Conservation (phyloP, 1,140 invertebrate genomes). For the Lordiphosa collinella region DNA sequence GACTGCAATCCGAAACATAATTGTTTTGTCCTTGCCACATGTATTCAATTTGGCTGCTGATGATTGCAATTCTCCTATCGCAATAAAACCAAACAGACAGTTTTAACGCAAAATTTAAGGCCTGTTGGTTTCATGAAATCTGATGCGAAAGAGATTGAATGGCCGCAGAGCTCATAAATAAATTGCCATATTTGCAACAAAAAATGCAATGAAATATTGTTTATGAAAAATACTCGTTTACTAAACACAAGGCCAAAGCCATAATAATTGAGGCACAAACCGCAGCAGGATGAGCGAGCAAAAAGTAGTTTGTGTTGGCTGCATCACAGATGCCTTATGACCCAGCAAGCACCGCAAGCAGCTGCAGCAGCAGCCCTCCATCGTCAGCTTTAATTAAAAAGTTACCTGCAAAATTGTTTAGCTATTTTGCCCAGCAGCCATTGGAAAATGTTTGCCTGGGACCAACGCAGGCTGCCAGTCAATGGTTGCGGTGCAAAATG, state of each 20-base stretch:
- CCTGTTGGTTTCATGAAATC: too few species aligned
- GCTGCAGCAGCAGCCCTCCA: slow-evolving; percentile 16
- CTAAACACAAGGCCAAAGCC: not conserved
- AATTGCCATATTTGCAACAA: slow-evolving; percentile 8
- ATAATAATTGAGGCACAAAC: not conserved
- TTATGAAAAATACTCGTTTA: too few species aligned
- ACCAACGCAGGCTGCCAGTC: slow-evolving; percentile 38
- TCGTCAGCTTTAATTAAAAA: slow-evolving; percentile 68
- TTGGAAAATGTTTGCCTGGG: slow-evolving; percentile 34
- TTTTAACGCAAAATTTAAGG: not conserved
- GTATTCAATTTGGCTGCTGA: too few species aligned
- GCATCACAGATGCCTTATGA: not conserved
- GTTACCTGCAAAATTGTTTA: slow-evolving; percentile 70
- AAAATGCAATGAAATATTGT: not conserved
- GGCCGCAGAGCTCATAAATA: not conserved
- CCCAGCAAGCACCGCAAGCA: not conserved
- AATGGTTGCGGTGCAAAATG: slow-evolving; percentile 46
- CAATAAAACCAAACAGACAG: too few species aligned
- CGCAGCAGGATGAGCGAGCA: not conserved
- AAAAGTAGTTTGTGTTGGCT: not conserved
- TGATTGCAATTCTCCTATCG: too few species aligned
- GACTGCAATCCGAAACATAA: too few species aligned
- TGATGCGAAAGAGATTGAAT: too few species aligned
- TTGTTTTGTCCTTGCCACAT: too few species aligned
- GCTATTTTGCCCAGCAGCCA: slow-evolving; percentile 58